Evolutionary conservation across 2,113 vertebrate genomes (phyloP), one percentile per base, ranked within the genome.

Genomic region (Cryptomyrus ogoouensis): DNA sequence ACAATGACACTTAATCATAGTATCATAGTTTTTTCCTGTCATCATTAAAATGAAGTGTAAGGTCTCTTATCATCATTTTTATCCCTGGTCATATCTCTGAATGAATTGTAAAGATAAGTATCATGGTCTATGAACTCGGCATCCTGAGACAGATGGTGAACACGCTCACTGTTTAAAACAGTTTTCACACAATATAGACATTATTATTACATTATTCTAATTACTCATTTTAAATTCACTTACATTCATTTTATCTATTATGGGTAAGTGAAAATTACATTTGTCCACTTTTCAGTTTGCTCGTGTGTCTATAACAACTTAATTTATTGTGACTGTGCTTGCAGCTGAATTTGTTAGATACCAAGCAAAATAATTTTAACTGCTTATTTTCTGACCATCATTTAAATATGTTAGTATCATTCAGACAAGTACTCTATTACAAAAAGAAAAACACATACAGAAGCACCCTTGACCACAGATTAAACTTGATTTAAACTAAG

Each of bases 401-500:
- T 80, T 80, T 80, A 80, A 80, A 80, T 80, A 80, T 80, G 39
- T 80, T 80, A 80, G 31, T 5, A 17, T 39, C 35, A 80, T 80
- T 21, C 35, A 42, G 74, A 17, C 39, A 39, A 50, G 35, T 42
- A 42, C 74, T 8, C 46, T 85, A n/a, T 47, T 27, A 86, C 19
- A 86, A 85, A 84, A 44, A 44, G 15, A 42, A n/a, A 39, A 19
- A 35, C 31, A 47, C 44, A 21, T 84, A 4, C 7, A 74, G 77
- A 44, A 66, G 19, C 56, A 49, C 8, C 15, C 31, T 90, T 87
- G 44, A 85, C 89, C 84, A 15, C 13, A 44, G 42, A 87, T 90
- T 74, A 46, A 90, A 90, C 84, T 27, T 62, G 47, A 89, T 85
- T 85, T 80, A 80, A 74, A 42, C 17, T 31, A 49, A 80, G 83